Conservation (phyloP, 2,888 invertebrate genomes). For the Noctua janthina region DNA sequence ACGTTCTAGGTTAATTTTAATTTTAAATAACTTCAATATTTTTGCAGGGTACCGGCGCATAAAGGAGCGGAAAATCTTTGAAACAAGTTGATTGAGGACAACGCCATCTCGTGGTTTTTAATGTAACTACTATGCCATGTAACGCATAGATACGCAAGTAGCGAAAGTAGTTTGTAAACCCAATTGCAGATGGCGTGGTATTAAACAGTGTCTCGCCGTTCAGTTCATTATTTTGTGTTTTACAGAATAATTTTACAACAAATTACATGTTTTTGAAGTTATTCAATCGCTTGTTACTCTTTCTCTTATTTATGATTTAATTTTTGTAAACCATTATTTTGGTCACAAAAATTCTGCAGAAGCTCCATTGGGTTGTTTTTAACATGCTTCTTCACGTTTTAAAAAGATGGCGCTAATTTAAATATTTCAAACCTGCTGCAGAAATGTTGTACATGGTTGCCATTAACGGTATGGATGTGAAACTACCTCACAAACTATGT, state of each 20-base stretch:
- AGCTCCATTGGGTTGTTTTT: too few species aligned
- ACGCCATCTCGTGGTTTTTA: conserved; percentile 13
- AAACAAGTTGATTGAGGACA: fast-evolving
- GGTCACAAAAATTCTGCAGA: background rate
- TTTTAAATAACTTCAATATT: background rate
- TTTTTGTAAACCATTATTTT: background rate
- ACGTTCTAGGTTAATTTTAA: background rate
- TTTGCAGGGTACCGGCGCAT: background rate
- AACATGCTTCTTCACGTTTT: background rate
- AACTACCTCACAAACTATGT: background rate
- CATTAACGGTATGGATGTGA: background rate
- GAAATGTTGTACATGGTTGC: background rate
- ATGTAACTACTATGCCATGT: background rate
- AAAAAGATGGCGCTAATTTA: conserved; percentile 12
- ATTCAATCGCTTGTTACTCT: background rate
- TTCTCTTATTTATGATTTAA: too few species aligned
- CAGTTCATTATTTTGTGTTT: background rate
- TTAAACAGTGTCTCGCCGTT: too few species aligned
- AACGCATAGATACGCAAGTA: fast-evolving
- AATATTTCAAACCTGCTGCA: background rate
- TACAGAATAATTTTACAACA: background rate
- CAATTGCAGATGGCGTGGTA: conserved; percentile 11
- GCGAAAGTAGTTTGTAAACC: fast-evolving
- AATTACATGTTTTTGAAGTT: background rate
- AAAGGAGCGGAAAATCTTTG: background rate